These are phyloP conservation scores for Dasypolia templi DNA, from an alignment of 2,888 invertebrate genomes.

Conservation along the genomic window DNA sequence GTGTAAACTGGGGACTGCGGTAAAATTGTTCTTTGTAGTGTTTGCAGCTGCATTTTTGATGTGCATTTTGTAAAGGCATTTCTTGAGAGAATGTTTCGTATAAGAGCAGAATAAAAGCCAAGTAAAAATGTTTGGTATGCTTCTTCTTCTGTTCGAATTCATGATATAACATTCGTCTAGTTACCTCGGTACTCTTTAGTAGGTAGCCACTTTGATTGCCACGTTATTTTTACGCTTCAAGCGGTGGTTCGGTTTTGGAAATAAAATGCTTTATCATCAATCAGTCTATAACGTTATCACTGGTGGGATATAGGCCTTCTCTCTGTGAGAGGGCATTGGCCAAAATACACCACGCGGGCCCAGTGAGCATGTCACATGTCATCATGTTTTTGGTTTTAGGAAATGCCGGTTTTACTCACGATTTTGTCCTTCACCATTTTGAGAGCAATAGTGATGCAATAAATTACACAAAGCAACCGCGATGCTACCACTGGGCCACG, in stretches of 20 bases:
- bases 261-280: too few relatives aligned
- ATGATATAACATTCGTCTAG: neutral
- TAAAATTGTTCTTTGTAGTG: neutral
- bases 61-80: neutral
- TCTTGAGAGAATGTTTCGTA: constrained; percentile 4
- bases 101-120: neutral
- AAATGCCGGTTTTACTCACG: neutral
- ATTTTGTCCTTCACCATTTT: neutral
- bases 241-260: neutral
- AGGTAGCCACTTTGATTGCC: neutral
- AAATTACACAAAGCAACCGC: neutral
- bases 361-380: neutral
- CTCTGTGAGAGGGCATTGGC: neutral
- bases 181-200: neutral
- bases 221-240: neutral
- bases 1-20: constrained; percentile 1
- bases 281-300: neutral
- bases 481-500: too few relatives aligned
- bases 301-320: neutral
- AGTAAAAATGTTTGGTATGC: neutral
- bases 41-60: neutral
- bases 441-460: neutral
- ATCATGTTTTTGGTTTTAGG: neutral
- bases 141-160: neutral
- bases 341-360: neutral